Conservation (phyloP, 2,888 invertebrate species). For the Heteromurus nitidus region DNA sequence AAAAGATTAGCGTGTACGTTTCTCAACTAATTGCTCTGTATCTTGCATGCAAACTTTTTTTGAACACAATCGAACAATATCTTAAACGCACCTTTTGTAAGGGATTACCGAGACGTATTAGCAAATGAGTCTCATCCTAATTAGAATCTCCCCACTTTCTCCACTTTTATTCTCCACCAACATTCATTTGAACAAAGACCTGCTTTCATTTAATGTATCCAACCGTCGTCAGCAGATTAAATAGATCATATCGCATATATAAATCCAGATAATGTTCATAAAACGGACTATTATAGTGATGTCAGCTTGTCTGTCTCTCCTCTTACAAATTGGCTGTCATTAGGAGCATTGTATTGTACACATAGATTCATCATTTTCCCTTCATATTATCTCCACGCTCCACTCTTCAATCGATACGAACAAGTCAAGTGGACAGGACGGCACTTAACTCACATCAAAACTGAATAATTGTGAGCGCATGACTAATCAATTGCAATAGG, state of each 20-base stretch:
- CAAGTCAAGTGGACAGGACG: constrained; percentile 14
- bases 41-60: background rate
- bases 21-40: background rate
- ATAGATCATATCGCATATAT: constrained; percentile 46
- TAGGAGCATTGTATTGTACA: constrained; percentile 9
- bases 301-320: constrained; percentile 23
- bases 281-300: constrained; percentile 29
- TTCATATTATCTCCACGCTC: background rate
- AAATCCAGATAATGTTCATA: constrained; percentile 26
- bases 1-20: no score
- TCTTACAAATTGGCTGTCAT: constrained; percentile 48
- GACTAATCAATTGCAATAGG: constrained; percentile 45
- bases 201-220: background rate
- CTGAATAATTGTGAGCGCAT: constrained; percentile 42
- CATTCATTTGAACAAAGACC: no score
- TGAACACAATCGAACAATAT: background rate
- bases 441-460: background rate
- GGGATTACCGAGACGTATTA: no score
- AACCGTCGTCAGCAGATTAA: constrained; percentile 37
- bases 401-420: background rate
- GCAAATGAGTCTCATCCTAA: background rate
- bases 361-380: background rate
- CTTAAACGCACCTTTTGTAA: background rate
- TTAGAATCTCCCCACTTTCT: constrained; percentile 32
- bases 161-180: constrained; percentile 2